phyloP scores from a whole-genome alignment of 2,888 invertebrate species.

The Perithous albicinctus region DNA sequence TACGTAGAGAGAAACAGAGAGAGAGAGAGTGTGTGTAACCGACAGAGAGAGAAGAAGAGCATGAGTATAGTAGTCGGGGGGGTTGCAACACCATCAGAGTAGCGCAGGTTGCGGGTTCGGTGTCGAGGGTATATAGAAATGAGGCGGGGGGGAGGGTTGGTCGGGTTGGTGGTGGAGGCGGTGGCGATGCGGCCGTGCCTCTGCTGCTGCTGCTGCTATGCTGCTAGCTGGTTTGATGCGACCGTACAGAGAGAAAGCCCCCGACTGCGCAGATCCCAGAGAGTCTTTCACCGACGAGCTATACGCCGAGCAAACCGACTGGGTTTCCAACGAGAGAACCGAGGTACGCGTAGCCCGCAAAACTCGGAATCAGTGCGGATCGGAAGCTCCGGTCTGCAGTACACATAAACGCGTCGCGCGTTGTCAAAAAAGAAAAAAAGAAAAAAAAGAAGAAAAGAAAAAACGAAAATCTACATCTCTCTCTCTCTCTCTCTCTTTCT shows the following conservation, averaged over 20 bases:
- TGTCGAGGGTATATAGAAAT: slow-evolving; percentile 49
- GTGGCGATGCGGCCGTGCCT: slow-evolving; percentile 22
- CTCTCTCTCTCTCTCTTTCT: slow-evolving; percentile 39
- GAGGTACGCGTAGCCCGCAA: slow-evolving; percentile 52
- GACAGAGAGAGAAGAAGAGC: too few species aligned
- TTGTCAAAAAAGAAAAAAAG: too few species aligned
- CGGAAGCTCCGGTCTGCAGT: slow-evolving; percentile 68
- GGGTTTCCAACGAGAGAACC: slow-evolving; percentile 61
- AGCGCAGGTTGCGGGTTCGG: slow-evolving; percentile 52
- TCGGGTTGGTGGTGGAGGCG: slow-evolving; percentile 41
- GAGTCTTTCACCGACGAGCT: slow-evolving; percentile 71
- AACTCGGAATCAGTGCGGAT: slow-evolving; percentile 68
- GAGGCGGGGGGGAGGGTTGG: slow-evolving; percentile 57
- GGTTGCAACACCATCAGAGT: slow-evolving; percentile 48
- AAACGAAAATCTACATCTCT: too few species aligned
- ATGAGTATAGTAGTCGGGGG: slow-evolving; percentile 24
- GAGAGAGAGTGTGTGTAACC: too few species aligned
- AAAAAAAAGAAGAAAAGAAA: too few species aligned
- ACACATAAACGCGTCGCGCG: slow-evolving; percentile 43
- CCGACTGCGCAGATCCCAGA: slow-evolving; percentile 77
- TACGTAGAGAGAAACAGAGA: too few species aligned
- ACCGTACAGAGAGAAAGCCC: slow-evolving; percentile 66
- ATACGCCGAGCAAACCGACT: slow-evolving; percentile 70
- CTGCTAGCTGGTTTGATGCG: slow-evolving; percentile 48
- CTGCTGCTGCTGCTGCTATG: slow-evolving; percentile 7